These are phyloP conservation scores for Norana najaformis DNA, from an alignment of 2,888 invertebrate species.

Conservation along the genomic window DNA sequence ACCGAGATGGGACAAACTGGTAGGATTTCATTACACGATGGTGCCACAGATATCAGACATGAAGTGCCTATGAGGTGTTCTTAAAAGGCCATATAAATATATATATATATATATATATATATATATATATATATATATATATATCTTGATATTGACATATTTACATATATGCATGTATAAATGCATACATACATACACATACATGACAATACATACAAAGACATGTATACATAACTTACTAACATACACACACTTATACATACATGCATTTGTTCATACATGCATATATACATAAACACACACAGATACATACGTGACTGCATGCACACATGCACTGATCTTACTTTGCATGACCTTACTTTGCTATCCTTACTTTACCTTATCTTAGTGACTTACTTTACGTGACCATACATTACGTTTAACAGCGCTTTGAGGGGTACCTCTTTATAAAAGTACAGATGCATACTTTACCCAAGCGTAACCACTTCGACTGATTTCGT, in stretches of 20 bases:
- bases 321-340: too few relatives aligned
- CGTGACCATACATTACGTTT: neutral
- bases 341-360: neutral
- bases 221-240: too few relatives aligned
- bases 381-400: constrained; percentile 1
- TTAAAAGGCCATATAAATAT: neutral
- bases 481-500: too few relatives aligned
- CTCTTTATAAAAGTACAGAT: too few relatives aligned
- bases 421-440: too few relatives aligned
- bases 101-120: neutral
- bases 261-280: too few relatives aligned
- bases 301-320: too few relatives aligned
- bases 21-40: constrained; percentile 35
- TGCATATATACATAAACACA: too few relatives aligned
- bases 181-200: neutral
- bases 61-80: neutral
- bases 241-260: too few relatives aligned
- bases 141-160: too few relatives aligned
- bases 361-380: neutral
- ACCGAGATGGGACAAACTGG: constrained; percentile 46
- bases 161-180: neutral
- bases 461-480: too few relatives aligned
- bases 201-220: too few relatives aligned
- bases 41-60: neutral
- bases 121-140: neutral